These are phyloP conservation scores for Magallana gigas DNA, from an alignment of 1,140 invertebrate genomes.

Conservation along the genomic window DNA sequence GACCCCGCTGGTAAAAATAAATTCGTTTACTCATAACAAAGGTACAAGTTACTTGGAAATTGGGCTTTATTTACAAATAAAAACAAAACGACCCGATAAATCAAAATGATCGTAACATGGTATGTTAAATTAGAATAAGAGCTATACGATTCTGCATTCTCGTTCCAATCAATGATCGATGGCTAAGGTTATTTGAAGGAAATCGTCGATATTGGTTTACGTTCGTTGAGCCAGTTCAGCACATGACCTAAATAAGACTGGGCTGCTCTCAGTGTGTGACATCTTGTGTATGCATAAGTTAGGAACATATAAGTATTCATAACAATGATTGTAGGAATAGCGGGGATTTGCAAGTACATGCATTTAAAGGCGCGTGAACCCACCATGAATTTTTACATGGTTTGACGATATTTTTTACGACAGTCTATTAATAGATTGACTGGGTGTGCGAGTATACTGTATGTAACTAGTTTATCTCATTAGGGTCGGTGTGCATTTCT, in stretches of 20 bases:
- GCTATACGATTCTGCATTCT: not conserved
- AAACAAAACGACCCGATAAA: not conserved
- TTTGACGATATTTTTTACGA: too few species aligned
- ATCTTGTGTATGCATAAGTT: conserved; percentile 1
- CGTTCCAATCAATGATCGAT: not conserved
- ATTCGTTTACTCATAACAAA: conserved; percentile 14
- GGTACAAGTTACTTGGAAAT: conserved; percentile 18
- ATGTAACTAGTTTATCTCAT: not conserved
- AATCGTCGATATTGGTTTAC: conserved; percentile 18
- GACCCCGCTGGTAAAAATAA: conserved; percentile 18
- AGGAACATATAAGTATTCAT: too few species aligned
- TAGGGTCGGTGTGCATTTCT: not conserved
- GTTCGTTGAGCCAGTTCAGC: not conserved
- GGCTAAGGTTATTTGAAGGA: not conserved
- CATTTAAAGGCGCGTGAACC: too few species aligned
- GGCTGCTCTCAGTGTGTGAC: conserved; percentile 22
- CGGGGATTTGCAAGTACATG: too few species aligned
- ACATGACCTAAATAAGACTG: conserved; percentile 13
- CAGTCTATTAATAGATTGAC: conserved; percentile 4
- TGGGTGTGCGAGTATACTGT: not conserved
- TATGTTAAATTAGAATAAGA: not conserved
- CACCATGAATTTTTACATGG: too few species aligned
- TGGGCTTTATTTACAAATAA: conserved; percentile 6
- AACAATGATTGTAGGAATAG: too few species aligned
- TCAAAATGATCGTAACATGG: not conserved